Evolutionary conservation across 2,797 vertebrate species (phyloP).

Genomic region (Phrynocephalus forsythii): DNA sequence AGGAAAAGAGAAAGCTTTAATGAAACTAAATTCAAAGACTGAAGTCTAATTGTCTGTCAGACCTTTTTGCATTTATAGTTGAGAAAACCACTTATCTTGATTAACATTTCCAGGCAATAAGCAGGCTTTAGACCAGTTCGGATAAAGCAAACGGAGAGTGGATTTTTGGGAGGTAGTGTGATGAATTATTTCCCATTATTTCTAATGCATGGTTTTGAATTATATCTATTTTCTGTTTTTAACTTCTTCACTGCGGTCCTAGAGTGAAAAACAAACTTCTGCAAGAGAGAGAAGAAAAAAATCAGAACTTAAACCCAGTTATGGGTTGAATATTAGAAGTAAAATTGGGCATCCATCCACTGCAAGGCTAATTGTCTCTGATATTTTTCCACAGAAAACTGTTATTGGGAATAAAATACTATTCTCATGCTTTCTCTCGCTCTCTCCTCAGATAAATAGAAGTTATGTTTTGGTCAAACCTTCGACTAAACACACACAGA

Average conservation of each 20-base stretch:
- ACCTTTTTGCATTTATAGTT: background rate
- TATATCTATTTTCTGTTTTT: background rate
- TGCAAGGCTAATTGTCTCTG: background rate
- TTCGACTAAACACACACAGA: too few species aligned
- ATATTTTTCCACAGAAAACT: background rate
- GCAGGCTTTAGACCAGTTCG: background rate
- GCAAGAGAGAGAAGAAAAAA: background rate
- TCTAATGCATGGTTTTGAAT: background rate
- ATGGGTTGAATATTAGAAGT: background rate
- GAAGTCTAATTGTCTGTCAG: slow-evolving; percentile 30
- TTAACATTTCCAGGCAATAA: slow-evolving; percentile 26
- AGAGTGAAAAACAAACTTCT: background rate
- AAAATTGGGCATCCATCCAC: background rate
- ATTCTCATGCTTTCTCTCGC: too few species aligned
- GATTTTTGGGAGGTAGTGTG: background rate
- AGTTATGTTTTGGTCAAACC: too few species aligned
- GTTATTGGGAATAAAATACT: background rate
- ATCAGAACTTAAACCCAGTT: background rate
- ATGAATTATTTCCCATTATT: too few species aligned
- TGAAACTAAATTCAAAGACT: slow-evolving; percentile 22
- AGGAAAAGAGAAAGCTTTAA: slow-evolving; percentile 11
- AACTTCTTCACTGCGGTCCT: background rate
- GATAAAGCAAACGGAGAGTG: rapidly evolving
- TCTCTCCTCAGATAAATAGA: too few species aligned
- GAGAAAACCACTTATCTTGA: slow-evolving; percentile 27